Percentiles rank a stretch among this genome's conserved stretches.
Evolutionary conservation across 2,113 vertebrate genomes (phyloP).

Genomic region (Zosterops pallidus): DNA sequence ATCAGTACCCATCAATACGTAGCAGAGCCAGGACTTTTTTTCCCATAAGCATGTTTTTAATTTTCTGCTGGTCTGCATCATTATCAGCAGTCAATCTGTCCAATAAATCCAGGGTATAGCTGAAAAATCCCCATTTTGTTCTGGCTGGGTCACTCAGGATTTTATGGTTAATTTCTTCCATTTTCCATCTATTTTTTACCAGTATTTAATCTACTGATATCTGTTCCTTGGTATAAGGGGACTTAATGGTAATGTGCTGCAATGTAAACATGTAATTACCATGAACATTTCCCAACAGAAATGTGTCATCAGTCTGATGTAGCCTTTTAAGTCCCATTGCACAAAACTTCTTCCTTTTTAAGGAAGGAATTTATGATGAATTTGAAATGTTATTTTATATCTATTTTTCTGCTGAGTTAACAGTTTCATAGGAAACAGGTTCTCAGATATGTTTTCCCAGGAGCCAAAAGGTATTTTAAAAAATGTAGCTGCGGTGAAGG

Average conservation of each 20-base stretch:
- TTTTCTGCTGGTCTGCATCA: neutral
- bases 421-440: neutral
- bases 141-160: neutral
- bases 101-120: neutral
- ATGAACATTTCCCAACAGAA: neutral
- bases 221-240: neutral
- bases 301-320: neutral
- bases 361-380: neutral
- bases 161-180: neutral
- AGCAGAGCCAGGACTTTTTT: neutral
- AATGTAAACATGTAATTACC: neutral
- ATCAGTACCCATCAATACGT: neutral
- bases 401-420: neutral
- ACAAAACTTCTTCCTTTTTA: neutral
- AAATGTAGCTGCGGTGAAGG: neutral
- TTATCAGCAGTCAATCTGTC: neutral
- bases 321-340: neutral
- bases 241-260: neutral
- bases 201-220: neutral
- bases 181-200: neutral
- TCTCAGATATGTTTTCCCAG: neutral
- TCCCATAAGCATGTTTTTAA: neutral
- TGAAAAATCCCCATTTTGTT: neutral
- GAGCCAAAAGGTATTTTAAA: neutral
- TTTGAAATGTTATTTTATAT: neutral